Percentiles rank a stretch among this genome's conserved stretches.
phyloP scores from a whole-genome alignment of 2,888 invertebrate species.

The Stenodera caucasica region DNA sequence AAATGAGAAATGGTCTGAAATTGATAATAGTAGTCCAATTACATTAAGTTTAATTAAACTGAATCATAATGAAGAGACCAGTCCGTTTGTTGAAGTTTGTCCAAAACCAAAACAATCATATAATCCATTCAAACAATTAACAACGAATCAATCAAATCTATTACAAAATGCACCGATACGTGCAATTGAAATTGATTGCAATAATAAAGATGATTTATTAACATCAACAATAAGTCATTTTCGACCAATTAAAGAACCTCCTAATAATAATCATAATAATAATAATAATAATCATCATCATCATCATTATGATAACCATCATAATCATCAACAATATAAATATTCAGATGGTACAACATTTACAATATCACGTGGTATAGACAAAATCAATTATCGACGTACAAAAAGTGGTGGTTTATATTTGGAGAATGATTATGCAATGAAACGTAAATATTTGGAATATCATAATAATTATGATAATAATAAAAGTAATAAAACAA shows the following conservation, averaged over 20 bases:
- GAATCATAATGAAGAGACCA: conserved; percentile 65
- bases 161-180: conserved; percentile 5
- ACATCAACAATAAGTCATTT: conserved; percentile 82
- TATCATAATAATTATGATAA: conserved; percentile 56
- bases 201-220: conserved; percentile 70
- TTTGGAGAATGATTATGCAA: conserved; percentile 58
- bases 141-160: background rate
- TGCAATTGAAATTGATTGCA: conserved; percentile 33
- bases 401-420: conserved; percentile 67
- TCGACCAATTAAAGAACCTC: conserved; percentile 66
- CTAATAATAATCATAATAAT: conserved; percentile 31
- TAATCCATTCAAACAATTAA: conserved; percentile 5
- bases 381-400: conserved; percentile 66
- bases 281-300: background rate
- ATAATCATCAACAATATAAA: conserved; percentile 54
- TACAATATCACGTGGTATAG: conserved; percentile 65
- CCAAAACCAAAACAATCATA: conserved; percentile 42
- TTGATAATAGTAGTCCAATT: conserved; percentile 40
- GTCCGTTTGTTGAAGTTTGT: conserved; percentile 65
- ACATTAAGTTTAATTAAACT: conserved; percentile 57
- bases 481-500: conserved; percentile 15
- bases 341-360: conserved; percentile 75
- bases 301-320: no score
- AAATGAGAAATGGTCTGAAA: conserved; percentile 24
- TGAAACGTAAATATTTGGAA: conserved; percentile 60